Base-by-base conservation (phyloP, 2,888 invertebrate species). In the Andricus curvator region DNA sequence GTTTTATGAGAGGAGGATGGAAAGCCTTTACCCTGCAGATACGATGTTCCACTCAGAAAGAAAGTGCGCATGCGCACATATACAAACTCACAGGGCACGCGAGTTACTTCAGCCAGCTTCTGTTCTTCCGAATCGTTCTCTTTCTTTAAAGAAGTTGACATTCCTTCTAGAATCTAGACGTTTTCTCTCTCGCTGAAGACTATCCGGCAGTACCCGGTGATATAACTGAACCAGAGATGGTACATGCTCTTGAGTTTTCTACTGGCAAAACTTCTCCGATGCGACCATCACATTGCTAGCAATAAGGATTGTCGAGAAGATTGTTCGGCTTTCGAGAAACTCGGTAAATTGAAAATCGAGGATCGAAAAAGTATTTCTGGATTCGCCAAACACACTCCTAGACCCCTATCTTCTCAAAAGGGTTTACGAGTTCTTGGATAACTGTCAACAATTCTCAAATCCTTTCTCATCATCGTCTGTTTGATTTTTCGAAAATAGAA, bases 311-410 rank as follows among this genome's bases (percentile, higher is more conserved):
- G 83, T 79, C 82, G 82, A 84, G 84, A 84, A 86, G 86, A 90
- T 89, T 90, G 88, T 89, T 89, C 88, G 87, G 88, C 85, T 88
- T 87, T 84, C 81, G 78, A 83, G 82, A 85, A 87, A 86, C 85
- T 88, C 87, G 85, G 87, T 86, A 88, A 85, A 87, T 85, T 85
- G 87, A 86, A 87, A 85, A 84, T 83, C 82, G 81, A 84, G 85
- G 81, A 79, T 82, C 79, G 80, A 78, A 79, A 82, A 83, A 76
- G 51, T 70, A 51, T 70, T 70, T 48, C 44, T 70, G 25, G 48
- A 70, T 29, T 29, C 29, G 70, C 70, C 51, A 48, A 70, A 51
- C 29, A 15, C 17, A 51, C 70, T 70, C 29, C 51, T 20, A 17
- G 44, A 48, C 20, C 25, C 25, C 29, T 11, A 48, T 70, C 20